Base-by-base conservation (phyloP, 2,888 invertebrate genomes). In the Isotomurus palustris region DNA sequence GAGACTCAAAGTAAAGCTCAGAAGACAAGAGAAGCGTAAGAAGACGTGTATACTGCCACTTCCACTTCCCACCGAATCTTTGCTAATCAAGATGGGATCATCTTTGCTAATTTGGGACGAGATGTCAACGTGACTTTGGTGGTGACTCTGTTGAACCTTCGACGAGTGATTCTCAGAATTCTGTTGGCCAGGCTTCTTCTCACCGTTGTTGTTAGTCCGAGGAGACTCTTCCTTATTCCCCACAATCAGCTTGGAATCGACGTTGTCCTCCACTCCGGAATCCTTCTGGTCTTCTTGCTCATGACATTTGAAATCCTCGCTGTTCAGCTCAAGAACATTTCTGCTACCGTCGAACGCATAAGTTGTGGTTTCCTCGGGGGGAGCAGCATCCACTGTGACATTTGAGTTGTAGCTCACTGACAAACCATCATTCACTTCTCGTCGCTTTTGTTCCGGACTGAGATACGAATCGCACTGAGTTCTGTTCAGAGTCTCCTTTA, bases 321-420 rank as follows among this genome's bases (percentile, higher is more conserved):
- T 51, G n/a, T 59, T 62, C 27, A 68, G 53, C 14, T 63, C 53
- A 22, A 66, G 27, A 22, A 68, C 53, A 3, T 41, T 40, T 38
- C 51, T 56, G 24, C 36, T 59, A n/a, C 63, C 61, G 40, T 66
- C 65, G 41, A 61, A 64, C 8, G 63, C 54, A 29, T 56, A 63
- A 12, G 65, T 63, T 1, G 68, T 65, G 8, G 68, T 68, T 38
- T 66, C 66, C 48, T 64, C 66, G 3, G 53, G 61, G 2, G 56
- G 51, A 41, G 47, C 58, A 3, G 56, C 50, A 6, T 59, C 53
- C 14, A 66, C 45, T 21, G 59, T 62, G 28, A 66, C 52, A 51
- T 61, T 64, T 19, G 40, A 38, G 40, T 14, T 17, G 28, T 36
- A 43, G 12, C 29, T 28, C 12, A 24, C 48, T 2, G 53, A n/a